Evolutionary conservation across 2,888 invertebrate species (phyloP).

Genomic region (Polydrusus pterygomalis): DNA sequence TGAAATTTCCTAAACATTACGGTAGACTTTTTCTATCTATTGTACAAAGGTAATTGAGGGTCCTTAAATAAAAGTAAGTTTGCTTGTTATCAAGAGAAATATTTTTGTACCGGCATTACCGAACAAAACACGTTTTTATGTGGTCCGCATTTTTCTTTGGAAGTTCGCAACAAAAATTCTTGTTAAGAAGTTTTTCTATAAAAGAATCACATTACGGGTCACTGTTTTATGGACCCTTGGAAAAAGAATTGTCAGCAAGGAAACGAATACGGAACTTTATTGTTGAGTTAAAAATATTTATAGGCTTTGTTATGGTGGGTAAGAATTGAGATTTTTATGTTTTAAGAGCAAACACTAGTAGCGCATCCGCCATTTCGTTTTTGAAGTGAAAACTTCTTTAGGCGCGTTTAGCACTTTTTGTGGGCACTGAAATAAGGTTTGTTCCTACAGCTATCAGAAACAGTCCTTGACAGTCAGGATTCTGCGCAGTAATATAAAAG

Average conservation of each 20-base stretch:
- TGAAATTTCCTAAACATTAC: too few species aligned
- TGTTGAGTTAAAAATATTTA: constrained; percentile 15
- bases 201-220: constrained; percentile 31
- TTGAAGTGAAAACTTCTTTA: too few species aligned
- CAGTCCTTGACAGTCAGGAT: too few species aligned
- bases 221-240: constrained; percentile 33
- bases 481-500: too few species aligned
- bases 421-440: too few species aligned
- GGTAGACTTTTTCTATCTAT: too few species aligned
- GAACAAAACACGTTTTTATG: constrained; percentile 5
- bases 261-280: constrained; percentile 16
- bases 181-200: constrained; percentile 41
- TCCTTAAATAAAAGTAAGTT: neutral
- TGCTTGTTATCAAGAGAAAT: neutral
- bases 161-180: constrained; percentile 25
- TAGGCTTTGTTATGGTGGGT: neutral
- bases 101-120: neutral
- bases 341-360: too few species aligned
- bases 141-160: constrained; percentile 6
- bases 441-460: too few species aligned
- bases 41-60: neutral
- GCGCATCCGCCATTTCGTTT: too few species aligned
- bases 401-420: too few species aligned
- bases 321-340: neutral
- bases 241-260: neutral